Evolutionary conservation across 2,888 invertebrate genomes (phyloP).

Genomic region (Penaeus monodon): DNA sequence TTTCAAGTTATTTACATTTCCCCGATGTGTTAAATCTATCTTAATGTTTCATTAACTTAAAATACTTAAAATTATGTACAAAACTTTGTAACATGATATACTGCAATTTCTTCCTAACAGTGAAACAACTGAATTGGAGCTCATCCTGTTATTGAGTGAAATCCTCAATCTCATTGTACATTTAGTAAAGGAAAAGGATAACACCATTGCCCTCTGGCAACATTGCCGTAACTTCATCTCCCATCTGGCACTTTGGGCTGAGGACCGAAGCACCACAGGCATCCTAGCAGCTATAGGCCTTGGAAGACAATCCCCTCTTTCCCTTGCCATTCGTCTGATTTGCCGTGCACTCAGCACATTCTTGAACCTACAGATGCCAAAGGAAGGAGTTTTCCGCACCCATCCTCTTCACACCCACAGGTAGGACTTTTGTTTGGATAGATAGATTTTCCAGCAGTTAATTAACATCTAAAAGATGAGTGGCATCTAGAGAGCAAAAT

Average conservation of each 20-base stretch:
- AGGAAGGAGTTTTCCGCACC: conserved; percentile 49
- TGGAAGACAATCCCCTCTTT: conserved; percentile 52
- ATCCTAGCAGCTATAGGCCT: conserved; percentile 63
- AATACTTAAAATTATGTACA: no score
- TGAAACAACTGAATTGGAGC: conserved; percentile 37
- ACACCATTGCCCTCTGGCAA: conserved; percentile 34
- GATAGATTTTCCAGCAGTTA: no score
- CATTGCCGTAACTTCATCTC: conserved; percentile 34
- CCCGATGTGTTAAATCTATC: no score
- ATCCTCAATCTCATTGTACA: conserved; percentile 37
- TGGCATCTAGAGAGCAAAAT: no score
- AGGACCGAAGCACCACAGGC: conserved; percentile 47
- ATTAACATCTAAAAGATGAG: no score
- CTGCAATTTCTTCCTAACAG: conserved; percentile 11
- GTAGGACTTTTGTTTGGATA: conserved; percentile 1
- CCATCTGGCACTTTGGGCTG: conserved; percentile 52
- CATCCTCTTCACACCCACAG: conserved; percentile 52
- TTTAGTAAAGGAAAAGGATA: conserved; percentile 13
- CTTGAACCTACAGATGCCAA: conserved; percentile 49
- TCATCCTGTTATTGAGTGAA: conserved; percentile 50
- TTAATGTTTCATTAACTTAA: no score
- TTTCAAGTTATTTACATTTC: no score
- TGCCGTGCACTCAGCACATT: conserved; percentile 54
- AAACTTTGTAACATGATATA: no score
- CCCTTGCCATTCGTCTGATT: conserved; percentile 40